Evolutionary conservation across 1,140 invertebrate species (phyloP).

Genomic region (Parapsyche elsis): DNA sequence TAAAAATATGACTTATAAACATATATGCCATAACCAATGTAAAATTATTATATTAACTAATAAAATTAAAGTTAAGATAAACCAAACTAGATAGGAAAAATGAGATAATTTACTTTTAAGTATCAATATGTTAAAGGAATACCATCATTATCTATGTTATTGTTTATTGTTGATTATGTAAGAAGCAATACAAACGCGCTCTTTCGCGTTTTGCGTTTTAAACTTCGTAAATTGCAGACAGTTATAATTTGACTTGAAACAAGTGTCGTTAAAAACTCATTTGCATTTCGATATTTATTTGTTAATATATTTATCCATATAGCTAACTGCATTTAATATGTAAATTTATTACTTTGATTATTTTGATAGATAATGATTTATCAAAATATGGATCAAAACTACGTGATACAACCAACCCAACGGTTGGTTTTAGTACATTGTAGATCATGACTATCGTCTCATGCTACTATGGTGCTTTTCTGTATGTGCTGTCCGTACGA

Average conservation of each 20-base stretch:
- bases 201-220: too few species aligned
- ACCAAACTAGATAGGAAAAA: conserved; percentile 48
- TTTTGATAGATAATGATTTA: neutral
- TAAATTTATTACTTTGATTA: too few species aligned
- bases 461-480: conserved; percentile 42
- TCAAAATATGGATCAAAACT: conserved; percentile 8
- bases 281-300: too few species aligned
- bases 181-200: too few species aligned
- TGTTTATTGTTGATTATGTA: too few species aligned
- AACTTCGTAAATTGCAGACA: too few species aligned
- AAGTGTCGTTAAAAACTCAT: too few species aligned
- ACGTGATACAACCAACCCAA: neutral
- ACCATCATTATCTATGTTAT: neutral
- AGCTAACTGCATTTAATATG: too few species aligned
- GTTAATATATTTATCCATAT: too few species aligned
- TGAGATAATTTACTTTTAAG: conserved; percentile 30
- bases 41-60: conserved; percentile 31
- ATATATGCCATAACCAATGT: conserved; percentile 47
- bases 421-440: neutral
- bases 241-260: conserved; percentile 1
- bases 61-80: conserved; percentile 30
- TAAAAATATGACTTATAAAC: conserved; percentile 46
- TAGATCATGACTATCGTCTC: conserved; percentile 19
- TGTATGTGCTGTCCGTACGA: conserved; percentile 32
- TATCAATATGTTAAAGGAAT: conserved; percentile 1